Evolutionary conservation across 2,888 invertebrate genomes (phyloP), one percentile per base, ranked within the genome.

Genomic region (Diarsia brunnea): DNA sequence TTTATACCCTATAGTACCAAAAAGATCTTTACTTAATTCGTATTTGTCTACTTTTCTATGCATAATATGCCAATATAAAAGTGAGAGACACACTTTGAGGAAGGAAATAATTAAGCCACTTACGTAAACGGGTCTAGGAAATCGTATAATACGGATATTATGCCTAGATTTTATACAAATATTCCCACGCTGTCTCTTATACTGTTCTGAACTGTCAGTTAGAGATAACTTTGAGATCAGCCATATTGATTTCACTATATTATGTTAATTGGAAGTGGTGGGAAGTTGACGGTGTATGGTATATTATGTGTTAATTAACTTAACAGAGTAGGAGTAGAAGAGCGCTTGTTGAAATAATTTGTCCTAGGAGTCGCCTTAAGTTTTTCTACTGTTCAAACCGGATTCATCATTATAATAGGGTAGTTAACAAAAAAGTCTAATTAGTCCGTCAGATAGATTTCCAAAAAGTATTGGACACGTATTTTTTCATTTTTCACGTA

Each of bases 71-170:
- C 11, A 60, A 60, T 60, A 60, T 31, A 31, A 60, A 58, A 60
- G 8, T 43, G 1, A 51, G 2, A 8, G 1, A 24, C 2, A 58
- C 58, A 27, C 16, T 47, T 14, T 27, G 8, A 65, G 65, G 27
- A 61, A 72, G 84, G 72, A 83, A 83, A 12, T 31, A 58, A 81
- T 81, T 78, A 78, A 38, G 19, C 7, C 10, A 31, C 16, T 58
- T 69, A 55, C 45, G n/a, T 65, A 21, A 31, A 45, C 10, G 38
- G 31, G 7, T 43, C n/a, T 55, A 70, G 79, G 84, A 79, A 74
- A 84, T 79, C 27, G 5, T 65, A 60, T 82, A 49, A 64, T 31
- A 61, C 80, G 80, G 70, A 79, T 66, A 71, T 82, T 47, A 71
- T 47, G 58, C 71, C 19, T 63, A 16, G 60, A 51, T 81, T 71